A percentile compares a stretch with the other conserved stretches of the same genome.
Evolutionary conservation across 2,113 vertebrate genomes (phyloP).

Genomic region (Laterallus jamaicensis): DNA sequence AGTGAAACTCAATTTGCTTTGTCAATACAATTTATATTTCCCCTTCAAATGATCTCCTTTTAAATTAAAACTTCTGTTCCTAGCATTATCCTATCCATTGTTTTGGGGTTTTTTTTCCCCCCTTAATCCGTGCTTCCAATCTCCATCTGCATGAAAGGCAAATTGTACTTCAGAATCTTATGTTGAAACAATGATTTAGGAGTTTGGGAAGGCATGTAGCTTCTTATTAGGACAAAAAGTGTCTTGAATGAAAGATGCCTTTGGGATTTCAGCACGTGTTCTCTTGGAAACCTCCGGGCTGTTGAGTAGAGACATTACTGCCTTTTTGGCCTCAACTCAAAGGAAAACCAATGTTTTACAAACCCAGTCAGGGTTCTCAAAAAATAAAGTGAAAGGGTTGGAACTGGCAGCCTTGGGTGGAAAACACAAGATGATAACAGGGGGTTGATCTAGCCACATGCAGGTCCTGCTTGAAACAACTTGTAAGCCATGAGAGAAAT

Average conservation of each 20-base stretch:
- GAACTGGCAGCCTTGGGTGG: neutral
- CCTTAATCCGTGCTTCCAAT: neutral
- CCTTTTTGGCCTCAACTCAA: neutral
- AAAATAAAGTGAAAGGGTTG: neutral
- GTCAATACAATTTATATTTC: neutral
- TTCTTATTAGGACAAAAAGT: neutral
- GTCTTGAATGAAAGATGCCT: neutral
- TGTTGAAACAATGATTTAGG: neutral
- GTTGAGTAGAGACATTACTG: neutral
- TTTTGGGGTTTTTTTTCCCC: neutral
- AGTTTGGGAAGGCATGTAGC: neutral
- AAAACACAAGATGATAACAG: neutral
- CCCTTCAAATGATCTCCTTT: neutral
- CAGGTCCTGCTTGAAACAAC: neutral
- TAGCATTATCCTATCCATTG: neutral
- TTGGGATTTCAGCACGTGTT: neutral
- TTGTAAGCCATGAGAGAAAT: neutral
- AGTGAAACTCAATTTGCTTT: constrained; percentile 2
- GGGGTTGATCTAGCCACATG: neutral
- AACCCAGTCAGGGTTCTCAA: neutral
- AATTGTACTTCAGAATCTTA: neutral
- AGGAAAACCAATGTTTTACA: neutral
- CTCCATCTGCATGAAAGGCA: neutral
- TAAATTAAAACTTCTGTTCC: neutral
- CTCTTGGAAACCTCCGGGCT: neutral